Conservation (phyloP, 2,113 vertebrate species). For the Prochilodus magdalenae region DNA sequence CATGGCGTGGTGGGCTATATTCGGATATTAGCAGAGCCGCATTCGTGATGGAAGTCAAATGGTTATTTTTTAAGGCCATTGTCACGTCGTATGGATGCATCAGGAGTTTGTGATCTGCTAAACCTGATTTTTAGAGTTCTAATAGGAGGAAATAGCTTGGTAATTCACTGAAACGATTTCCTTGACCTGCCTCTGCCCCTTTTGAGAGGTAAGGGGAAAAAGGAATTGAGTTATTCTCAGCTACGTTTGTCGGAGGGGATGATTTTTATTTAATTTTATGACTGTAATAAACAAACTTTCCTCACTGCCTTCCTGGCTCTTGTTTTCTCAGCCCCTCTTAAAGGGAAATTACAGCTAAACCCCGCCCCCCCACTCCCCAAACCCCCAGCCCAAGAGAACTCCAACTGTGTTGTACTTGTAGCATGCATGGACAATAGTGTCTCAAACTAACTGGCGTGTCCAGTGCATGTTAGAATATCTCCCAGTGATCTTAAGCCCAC, state of each 20-base stretch:
- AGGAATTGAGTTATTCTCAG: conserved; percentile 16
- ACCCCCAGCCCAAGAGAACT: too few species aligned
- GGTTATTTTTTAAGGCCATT: conserved; percentile 7
- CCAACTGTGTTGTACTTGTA: conserved; percentile 13
- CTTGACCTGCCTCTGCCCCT: conserved; percentile 31
- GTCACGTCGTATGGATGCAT: conserved; percentile 4
- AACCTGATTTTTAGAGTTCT: conserved; percentile 32
- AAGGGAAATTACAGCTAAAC: conserved; percentile 11
- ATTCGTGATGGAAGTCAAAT: conserved; percentile 19
- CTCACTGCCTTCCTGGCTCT: not conserved
- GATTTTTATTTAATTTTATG: conserved; percentile 54
- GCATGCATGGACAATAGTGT: conserved; percentile 20
- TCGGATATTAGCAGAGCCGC: conserved; percentile 18
- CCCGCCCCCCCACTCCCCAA: too few species aligned
- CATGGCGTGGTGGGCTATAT: not conserved
- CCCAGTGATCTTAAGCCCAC: not conserved
- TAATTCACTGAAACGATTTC: conserved; percentile 25
- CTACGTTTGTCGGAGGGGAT: conserved; percentile 21
- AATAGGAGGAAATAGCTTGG: conserved; percentile 30
- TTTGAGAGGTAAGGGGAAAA: conserved; percentile 30
- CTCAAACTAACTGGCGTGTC: conserved; percentile 33
- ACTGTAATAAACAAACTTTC: conserved; percentile 51
- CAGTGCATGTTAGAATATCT: not conserved
- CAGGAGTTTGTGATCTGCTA: not conserved
- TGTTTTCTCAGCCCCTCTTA: not conserved